These are phyloP conservation scores for Aurelia coerulea DNA, from an alignment of 30 jellyfish, hydroid and myxozoan genomes.

Conservation along the genomic window DNA sequence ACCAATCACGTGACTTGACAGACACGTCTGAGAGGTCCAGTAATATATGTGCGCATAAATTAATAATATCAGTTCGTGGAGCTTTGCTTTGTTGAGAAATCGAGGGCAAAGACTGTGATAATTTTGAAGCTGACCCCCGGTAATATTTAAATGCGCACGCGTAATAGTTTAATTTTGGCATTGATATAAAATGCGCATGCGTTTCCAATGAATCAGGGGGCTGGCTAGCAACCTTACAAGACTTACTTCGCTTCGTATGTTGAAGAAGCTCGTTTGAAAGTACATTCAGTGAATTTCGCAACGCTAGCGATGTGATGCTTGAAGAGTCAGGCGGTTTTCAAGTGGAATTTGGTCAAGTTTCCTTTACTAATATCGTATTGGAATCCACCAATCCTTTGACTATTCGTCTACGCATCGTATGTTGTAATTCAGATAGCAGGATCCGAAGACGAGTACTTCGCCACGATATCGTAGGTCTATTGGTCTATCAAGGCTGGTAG, in stretches of 20 bases:
- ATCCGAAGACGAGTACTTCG: not conserved
- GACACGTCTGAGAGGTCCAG: conserved; percentile 58
- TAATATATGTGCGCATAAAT: conserved; percentile 60
- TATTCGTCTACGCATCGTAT: conserved; percentile 6
- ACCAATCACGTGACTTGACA: conserved; percentile 45
- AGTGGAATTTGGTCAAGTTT: conserved; percentile 53
- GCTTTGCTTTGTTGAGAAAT: conserved; percentile 3
- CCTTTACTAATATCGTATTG: conserved; percentile 10
- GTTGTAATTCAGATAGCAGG: not conserved
- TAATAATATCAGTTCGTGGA: conserved; percentile 68
- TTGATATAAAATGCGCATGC: too few relatives aligned
- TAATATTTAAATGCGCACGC: too few relatives aligned
- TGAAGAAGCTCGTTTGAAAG: conserved; percentile 17
- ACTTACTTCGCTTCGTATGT: too few relatives aligned
- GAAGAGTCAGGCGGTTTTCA: conserved; percentile 26
- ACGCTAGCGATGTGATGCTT: conserved; percentile 53
- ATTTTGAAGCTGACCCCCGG: too few relatives aligned
- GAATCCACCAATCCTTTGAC: conserved; percentile 34
- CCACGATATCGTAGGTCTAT: too few relatives aligned
- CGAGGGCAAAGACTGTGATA: too few relatives aligned
- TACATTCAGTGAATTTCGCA: conserved; percentile 60
- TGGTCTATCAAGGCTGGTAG: too few relatives aligned
- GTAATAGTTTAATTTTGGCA: not conserved
- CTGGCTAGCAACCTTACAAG: too few relatives aligned
- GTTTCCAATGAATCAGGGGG: too few relatives aligned